Percentiles rank a stretch among this genome's conserved stretches.
Conservation (phyloP, 92 coral and sea anemone genomes). For the Zoanthus solanderi region DNA sequence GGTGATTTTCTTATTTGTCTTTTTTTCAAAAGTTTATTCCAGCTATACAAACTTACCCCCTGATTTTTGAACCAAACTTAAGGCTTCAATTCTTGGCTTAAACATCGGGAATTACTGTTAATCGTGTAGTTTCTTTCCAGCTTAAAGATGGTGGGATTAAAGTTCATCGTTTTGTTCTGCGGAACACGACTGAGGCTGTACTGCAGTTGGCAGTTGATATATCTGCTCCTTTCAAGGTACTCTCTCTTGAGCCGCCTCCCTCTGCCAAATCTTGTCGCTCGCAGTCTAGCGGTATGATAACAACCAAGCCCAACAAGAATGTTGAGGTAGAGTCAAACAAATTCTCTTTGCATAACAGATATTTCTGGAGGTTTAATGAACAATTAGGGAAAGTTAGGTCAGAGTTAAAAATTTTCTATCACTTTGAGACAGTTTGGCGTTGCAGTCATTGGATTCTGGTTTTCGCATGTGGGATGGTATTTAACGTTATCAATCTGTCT, state of each 20-base stretch:
- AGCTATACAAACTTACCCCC: too few relatives aligned
- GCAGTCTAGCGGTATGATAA: constrained; percentile 69
- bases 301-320: constrained; percentile 87
- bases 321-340: constrained; percentile 70
- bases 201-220: constrained; percentile 75
- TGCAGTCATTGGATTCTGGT: too few relatives aligned
- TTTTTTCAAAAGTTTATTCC: not conserved
- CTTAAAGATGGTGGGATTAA: constrained; percentile 56
- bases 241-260: constrained; percentile 84
- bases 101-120: not conserved
- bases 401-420: too few relatives aligned
- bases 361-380: not conserved
- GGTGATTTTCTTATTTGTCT: not conserved
- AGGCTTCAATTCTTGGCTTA: too few relatives aligned
- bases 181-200: constrained; percentile 91
- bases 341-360: not conserved
- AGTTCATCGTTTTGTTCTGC: constrained; percentile 80
- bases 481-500: too few relatives aligned
- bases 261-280: constrained; percentile 84
- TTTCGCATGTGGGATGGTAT: too few relatives aligned
- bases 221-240: constrained; percentile 74
- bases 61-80: too few relatives aligned
- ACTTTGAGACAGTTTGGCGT: too few relatives aligned
- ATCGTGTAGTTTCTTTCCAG: constrained; percentile 19
- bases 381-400: too few relatives aligned